phyloP scores from a whole-genome alignment of 2,888 invertebrate genomes.

The Drepanosiphum platanoidis region DNA sequence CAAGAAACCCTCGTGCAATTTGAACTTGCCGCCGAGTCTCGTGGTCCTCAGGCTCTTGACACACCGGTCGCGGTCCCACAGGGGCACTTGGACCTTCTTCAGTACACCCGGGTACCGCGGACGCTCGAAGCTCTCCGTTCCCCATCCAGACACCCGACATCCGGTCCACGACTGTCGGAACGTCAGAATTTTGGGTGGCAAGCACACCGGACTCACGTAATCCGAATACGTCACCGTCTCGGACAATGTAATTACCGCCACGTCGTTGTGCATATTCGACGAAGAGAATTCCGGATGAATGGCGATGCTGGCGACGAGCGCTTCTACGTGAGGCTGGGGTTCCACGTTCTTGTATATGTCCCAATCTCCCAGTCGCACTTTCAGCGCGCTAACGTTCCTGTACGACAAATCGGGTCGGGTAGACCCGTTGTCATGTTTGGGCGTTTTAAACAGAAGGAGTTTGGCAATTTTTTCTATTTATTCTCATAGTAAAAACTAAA shows the following conservation, averaged over 20 bases:
- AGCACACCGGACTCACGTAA: constrained; percentile 34
- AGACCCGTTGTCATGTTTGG: too few relatives aligned
- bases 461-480: too few relatives aligned
- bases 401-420: not conserved
- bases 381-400: constrained; percentile 68
- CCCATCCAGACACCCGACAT: constrained; percentile 63
- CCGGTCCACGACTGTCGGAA: constrained; percentile 66
- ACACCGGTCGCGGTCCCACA: constrained; percentile 43
- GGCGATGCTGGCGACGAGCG: constrained; percentile 71
- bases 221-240: constrained; percentile 65
- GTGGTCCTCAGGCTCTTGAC: constrained; percentile 29
- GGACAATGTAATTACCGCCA: constrained; percentile 81
- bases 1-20: constrained; percentile 42
- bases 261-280: constrained; percentile 80
- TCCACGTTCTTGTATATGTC: constrained; percentile 75
- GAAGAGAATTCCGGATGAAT: constrained; percentile 77
- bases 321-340: constrained; percentile 75
- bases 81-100: constrained; percentile 43
- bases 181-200: not conserved
- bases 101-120: constrained; percentile 48
- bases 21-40: constrained; percentile 32
- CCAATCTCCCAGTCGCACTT: constrained; percentile 82
- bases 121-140: constrained; percentile 61
- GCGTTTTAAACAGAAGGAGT: too few relatives aligned
- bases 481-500: too few relatives aligned